Percentiles rank a stretch among this genome's conserved stretches.
phyloP scores from a whole-genome alignment of 92 coral and sea anemone species.

The Phenganax subtilis region DNA sequence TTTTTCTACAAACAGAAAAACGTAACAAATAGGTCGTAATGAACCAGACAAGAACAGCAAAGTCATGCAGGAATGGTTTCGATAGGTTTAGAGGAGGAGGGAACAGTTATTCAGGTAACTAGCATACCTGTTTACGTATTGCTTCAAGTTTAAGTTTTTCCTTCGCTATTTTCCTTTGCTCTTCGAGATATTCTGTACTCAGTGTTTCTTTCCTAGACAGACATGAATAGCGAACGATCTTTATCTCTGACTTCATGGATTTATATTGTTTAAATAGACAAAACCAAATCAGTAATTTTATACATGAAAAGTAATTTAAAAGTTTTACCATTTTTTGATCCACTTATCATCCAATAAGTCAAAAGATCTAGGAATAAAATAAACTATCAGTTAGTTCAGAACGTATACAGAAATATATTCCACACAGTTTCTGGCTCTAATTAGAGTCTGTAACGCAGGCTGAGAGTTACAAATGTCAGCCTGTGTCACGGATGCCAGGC shows the following conservation, averaged over 20 bases:
- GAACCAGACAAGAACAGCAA: neutral
- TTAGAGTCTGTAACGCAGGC: too few relatives aligned
- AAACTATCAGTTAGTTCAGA: neutral
- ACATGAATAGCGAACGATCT: neutral
- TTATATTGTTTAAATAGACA: too few relatives aligned
- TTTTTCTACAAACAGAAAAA: conserved; percentile 39
- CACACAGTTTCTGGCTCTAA: too few relatives aligned
- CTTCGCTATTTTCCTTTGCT: conserved; percentile 52
- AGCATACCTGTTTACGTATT: conserved; percentile 54
- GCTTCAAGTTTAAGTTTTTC: conserved; percentile 61
- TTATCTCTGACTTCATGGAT: too few relatives aligned
- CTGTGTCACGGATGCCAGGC: too few relatives aligned
- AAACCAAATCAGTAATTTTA: neutral
- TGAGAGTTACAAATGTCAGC: too few relatives aligned
- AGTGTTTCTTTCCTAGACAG: conserved; percentile 45
- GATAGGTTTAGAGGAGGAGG: neutral
- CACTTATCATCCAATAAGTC: conserved; percentile 50
- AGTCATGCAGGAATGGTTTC: neutral
- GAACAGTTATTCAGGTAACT: neutral
- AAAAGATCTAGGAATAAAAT: neutral
- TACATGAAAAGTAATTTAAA: neutral
- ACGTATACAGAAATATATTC: too few relatives aligned
- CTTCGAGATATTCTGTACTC: conserved; percentile 39
- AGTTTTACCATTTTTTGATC: conserved; percentile 52
- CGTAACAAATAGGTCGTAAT: neutral